These are phyloP conservation scores for Naja naja DNA, from an alignment of 2,113 vertebrate species.

Conservation along the genomic window DNA sequence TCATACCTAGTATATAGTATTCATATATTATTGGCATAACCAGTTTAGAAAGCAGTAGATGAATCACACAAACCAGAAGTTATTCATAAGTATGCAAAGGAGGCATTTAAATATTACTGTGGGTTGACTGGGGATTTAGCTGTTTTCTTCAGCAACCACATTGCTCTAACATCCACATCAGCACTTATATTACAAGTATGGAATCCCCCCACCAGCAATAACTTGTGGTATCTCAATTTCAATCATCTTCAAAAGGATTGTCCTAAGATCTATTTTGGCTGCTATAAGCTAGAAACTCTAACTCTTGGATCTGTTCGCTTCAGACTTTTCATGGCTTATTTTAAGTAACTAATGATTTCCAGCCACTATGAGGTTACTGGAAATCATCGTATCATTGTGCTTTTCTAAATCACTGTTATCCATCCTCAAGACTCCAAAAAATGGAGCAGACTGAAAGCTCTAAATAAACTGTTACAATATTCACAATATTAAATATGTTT, in stretches of 20 bases:
- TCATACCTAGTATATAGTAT: neutral
- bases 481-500: neutral
- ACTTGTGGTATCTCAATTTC: neutral
- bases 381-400: neutral
- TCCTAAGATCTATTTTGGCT: neutral
- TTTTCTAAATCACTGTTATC: neutral
- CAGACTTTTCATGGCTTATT: neutral
- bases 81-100: neutral
- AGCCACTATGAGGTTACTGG: neutral
- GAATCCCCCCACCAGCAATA: neutral
- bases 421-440: neutral
- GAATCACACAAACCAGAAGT: neutral
- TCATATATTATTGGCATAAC: neutral
- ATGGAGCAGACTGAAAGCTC: neutral
- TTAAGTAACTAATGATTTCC: constrained; percentile 2
- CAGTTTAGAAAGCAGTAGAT: neutral
- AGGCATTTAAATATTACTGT: neutral
- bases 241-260: neutral
- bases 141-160: neutral
- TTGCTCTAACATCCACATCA: neutral
- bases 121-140: neutral
- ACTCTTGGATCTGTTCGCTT: neutral
- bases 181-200: neutral
- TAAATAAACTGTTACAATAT: neutral
- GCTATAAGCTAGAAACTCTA: neutral